Conservation (phyloP, 1,140 invertebrate species). For the Eupristina koningsbergeri region DNA sequence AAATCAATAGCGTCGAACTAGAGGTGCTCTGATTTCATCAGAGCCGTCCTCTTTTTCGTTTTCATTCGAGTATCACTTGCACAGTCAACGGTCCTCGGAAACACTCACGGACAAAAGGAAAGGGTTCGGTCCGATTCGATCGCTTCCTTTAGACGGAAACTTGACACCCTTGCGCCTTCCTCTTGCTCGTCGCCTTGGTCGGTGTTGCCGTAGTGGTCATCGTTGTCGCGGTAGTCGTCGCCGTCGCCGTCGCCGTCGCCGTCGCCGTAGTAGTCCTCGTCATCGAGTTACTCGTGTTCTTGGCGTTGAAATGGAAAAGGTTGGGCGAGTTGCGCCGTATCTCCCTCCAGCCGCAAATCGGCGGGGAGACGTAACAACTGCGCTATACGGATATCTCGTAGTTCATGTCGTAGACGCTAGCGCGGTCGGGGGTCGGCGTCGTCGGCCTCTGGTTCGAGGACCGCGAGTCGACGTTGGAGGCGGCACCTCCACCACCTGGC, state of each 20-base stretch:
- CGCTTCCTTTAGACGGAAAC: constrained; percentile 53
- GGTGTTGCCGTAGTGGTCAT: constrained; percentile 17
- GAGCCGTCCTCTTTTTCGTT: background rate
- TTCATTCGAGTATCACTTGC: constrained; percentile 4
- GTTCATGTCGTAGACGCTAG: constrained; percentile 94
- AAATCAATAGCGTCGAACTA: background rate
- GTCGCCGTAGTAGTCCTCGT: background rate
- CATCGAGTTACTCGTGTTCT: background rate
- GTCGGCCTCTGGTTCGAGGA: constrained; percentile 69
- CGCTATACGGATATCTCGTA: constrained; percentile 94
- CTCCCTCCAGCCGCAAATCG: constrained; percentile 66
- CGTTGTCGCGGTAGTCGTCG: constrained; percentile 31
- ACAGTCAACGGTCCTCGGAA: background rate
- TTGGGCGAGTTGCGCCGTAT: constrained; percentile 56
- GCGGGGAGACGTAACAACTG: constrained; percentile 64
- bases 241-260: background rate
- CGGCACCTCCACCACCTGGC: constrained; percentile 9
- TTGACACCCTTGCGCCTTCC: constrained; percentile 48
- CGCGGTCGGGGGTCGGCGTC: constrained; percentile 84
- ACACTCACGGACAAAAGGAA: background rate
- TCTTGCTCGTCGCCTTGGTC: constrained; percentile 30
- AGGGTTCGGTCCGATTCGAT: background rate
- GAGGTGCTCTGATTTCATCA: background rate
- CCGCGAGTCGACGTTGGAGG: constrained; percentile 48
- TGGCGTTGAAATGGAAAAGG: constrained; percentile 50